Base-by-base conservation (phyloP, 2,113 vertebrate genomes). In the Capra hircus region DNA sequence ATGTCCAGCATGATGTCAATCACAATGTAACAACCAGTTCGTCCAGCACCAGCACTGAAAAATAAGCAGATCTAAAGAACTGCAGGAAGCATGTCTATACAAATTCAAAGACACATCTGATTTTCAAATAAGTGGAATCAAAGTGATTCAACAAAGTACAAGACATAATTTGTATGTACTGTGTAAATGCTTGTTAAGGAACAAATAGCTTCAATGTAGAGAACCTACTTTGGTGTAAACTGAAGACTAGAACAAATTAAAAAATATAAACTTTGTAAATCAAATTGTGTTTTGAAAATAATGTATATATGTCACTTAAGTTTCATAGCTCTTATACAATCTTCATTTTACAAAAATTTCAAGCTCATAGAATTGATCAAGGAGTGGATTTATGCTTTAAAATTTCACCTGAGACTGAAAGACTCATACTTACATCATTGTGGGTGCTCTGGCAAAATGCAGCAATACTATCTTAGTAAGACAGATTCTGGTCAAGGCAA, bases 1-100 rank as follows among this genome's bases (percentile, higher is more conserved):
- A 99, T 99, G 98, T 99, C 99, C 98, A 99, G 94, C 99, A 99
- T 99, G 98, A 99, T 99, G 98, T 99, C 99, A 0, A 99, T 99
- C 97, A 99, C 99, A 13, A 99, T 99, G 96, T 99, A 99, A 93
- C 99, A 99, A 95, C 99, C 99, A 4, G 99, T 99, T 52, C 99
- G 99, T 3, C 99, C 99, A 60, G 99, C 99, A 97, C 99, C 99
- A 96, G 99, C 99, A 97, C 99, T 99, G 96, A 43, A 96, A 95
- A 11, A 96, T 50, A 45, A 90, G 95, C 83, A 23, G 15, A 71
- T 48, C 33, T 95, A 15, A 95, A 94, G 40, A 90, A 86, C 0
- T 30, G 25, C 25, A 67, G 67, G 48, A 84, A 81, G 16, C 8
- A 43, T 0, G 6, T 84, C 52, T 77, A 25, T 23, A 28, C 21